Conservation (phyloP, 2,888 invertebrate genomes). For the Eupeodes latifasciatus region DNA sequence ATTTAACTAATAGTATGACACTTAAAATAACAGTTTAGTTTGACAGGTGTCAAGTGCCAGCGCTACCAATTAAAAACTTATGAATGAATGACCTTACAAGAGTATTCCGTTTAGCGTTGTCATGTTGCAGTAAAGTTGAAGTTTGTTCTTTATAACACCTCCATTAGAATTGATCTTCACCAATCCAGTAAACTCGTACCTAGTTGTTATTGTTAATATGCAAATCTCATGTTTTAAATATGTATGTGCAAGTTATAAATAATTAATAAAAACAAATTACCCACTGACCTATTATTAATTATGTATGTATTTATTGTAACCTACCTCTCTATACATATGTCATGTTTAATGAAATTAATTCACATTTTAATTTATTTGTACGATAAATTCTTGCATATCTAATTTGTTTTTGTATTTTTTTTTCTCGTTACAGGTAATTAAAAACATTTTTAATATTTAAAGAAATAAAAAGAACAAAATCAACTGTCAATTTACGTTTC, state of each 20-base stretch:
- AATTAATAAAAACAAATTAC: background rate
- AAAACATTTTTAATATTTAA: slow-evolving; percentile 16
- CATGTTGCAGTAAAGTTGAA: too few species aligned
- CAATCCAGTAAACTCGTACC: background rate
- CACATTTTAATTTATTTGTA: slow-evolving; percentile 22
- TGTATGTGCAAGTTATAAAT: background rate
- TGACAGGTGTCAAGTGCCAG: too few species aligned
- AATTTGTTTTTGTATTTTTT: slow-evolving; percentile 41
- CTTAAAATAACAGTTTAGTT: too few species aligned
- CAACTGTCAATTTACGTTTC: slow-evolving; percentile 38
- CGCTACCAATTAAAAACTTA: too few species aligned
- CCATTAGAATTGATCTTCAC: background rate
- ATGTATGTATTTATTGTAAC: too few species aligned
- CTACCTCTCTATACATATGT: too few species aligned
- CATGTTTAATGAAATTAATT: slow-evolving; percentile 3
- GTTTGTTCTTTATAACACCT: too few species aligned
- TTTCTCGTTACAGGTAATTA: slow-evolving; percentile 65
- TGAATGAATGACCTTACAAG: too few species aligned
- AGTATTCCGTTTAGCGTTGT: too few species aligned
- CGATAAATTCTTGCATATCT: slow-evolving; percentile 50
- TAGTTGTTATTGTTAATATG: too few species aligned
- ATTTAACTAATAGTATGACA: too few species aligned
- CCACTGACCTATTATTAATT: slow-evolving; percentile 15
- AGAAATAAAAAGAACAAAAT: slow-evolving; percentile 38
- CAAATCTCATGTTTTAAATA: background rate